Evolutionary conservation across 2,113 vertebrate genomes (phyloP).

Genomic region (Platysteira castanea): DNA sequence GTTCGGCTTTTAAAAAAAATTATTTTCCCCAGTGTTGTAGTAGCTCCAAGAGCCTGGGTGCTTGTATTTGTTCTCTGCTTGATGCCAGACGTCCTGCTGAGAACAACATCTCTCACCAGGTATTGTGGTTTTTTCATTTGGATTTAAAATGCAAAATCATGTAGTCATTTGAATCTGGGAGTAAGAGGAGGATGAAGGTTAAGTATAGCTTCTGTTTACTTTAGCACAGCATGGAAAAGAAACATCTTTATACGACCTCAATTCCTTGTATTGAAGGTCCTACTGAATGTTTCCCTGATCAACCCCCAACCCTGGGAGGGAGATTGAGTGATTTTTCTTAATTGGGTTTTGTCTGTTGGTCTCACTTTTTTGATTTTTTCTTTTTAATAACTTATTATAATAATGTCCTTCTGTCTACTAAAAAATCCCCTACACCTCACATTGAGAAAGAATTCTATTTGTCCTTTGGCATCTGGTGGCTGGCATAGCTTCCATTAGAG

Average conservation of each 20-base stretch:
- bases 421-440: background rate
- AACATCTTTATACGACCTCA: slow-evolving; percentile 19
- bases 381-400: slow-evolving; percentile 54
- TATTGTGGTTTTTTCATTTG: slow-evolving; percentile 35
- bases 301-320: slow-evolving; percentile 10
- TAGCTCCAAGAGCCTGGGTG: background rate
- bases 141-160: slow-evolving; percentile 32
- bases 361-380: slow-evolving; percentile 4
- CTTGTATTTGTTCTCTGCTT: background rate
- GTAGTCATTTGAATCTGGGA: slow-evolving; percentile 37
- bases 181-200: slow-evolving; percentile 47
- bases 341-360: slow-evolving; percentile 66
- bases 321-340: slow-evolving; percentile 63
- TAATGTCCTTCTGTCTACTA: slow-evolving; percentile 20
- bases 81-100: background rate
- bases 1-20: background rate
- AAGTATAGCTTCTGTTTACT: slow-evolving; percentile 62
- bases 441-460: background rate
- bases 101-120: slow-evolving; percentile 19
- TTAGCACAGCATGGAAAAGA: slow-evolving; percentile 57
- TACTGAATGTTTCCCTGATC: slow-evolving; percentile 46
- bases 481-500: slow-evolving; percentile 17
- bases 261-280: slow-evolving; percentile 27
- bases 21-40: background rate
- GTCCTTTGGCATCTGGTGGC: background rate